These are phyloP conservation scores for Phrynocephalus versicolor DNA, from an alignment of 2,113 vertebrate genomes.

Conservation along the genomic window DNA sequence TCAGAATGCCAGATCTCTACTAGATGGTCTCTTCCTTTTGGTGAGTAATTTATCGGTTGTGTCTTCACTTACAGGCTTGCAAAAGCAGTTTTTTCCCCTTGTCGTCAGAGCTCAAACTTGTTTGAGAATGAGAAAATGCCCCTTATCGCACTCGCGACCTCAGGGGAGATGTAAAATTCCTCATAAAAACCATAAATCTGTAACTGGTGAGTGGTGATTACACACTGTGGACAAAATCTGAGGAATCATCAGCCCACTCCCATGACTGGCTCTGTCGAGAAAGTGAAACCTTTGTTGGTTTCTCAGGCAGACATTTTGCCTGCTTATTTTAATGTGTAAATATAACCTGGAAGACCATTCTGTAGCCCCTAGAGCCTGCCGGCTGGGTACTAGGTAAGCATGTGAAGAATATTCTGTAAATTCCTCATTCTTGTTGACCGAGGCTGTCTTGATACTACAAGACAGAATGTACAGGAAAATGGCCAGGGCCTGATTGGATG, in stretches of 20 bases:
- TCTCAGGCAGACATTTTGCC: not conserved
- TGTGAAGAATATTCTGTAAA: too few species aligned
- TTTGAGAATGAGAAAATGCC: slow-evolving; percentile 38
- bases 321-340: not conserved
- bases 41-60: not conserved
- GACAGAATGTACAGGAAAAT: too few species aligned
- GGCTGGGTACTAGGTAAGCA: not conserved
- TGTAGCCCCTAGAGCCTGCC: not conserved
- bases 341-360: not conserved
- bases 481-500: too few species aligned
- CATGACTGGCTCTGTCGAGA: not conserved
- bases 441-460: too few species aligned
- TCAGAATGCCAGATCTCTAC: slow-evolving; percentile 56
- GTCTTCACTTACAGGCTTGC: not conserved
- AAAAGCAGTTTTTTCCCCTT: not conserved
- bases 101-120: not conserved
- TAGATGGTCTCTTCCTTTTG: slow-evolving; percentile 51
- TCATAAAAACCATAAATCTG: slow-evolving; percentile 24
- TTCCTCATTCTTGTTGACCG: too few species aligned
- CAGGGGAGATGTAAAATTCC: slow-evolving; percentile 20
- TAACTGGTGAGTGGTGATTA: not conserved
- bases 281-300: not conserved
- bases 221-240: not conserved
- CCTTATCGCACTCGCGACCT: slow-evolving; percentile 32
- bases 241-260: not conserved